Evolutionary conservation across 2,113 vertebrate genomes (phyloP).

Genomic region (Myotis brandtii): DNA sequence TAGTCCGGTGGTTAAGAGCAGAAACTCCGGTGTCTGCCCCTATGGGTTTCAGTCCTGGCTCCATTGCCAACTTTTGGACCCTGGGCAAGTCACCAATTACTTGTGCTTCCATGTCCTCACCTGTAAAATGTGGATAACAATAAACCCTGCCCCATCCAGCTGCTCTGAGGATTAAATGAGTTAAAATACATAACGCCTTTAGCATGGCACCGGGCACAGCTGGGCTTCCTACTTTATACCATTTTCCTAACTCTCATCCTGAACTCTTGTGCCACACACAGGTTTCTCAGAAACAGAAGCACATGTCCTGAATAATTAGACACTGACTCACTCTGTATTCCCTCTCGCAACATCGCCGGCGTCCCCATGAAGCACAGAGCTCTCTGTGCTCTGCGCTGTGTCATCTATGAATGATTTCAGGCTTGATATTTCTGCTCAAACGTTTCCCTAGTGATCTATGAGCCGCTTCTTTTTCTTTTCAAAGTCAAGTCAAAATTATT

Average conservation of each 20-base stretch:
- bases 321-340: too few relatives aligned
- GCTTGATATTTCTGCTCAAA: conserved; percentile 13
- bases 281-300: not conserved
- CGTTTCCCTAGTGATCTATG: not conserved
- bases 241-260: not conserved
- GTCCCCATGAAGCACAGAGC: not conserved
- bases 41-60: not conserved
- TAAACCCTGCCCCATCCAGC: not conserved
- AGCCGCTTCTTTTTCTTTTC: conserved; percentile 56
- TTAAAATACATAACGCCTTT: not conserved
- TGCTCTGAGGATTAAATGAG: not conserved
- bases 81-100: not conserved
- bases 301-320: not conserved
- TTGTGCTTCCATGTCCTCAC: not conserved
- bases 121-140: not conserved
- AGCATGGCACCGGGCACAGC: not conserved
- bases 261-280: not conserved
- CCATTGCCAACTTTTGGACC: not conserved
- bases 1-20: not conserved
- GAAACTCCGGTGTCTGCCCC: not conserved
- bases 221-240: not conserved
- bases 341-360: not conserved
- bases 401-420: not conserved
- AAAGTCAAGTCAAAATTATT: conserved; percentile 31
- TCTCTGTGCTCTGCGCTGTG: not conserved